phyloP scores from a whole-genome alignment of 2,113 vertebrate genomes.

The Trachemys scripta region DNA sequence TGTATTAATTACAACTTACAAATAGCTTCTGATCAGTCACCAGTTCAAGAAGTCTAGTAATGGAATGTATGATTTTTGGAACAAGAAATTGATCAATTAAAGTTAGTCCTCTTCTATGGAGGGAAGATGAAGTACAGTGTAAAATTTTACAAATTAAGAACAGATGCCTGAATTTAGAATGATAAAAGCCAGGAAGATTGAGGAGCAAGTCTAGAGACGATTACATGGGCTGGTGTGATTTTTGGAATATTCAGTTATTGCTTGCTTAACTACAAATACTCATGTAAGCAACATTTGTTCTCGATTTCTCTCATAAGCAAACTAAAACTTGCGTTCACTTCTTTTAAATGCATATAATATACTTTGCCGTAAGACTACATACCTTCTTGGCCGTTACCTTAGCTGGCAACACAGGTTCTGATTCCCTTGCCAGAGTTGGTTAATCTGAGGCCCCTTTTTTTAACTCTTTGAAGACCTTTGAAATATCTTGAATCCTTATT shows the following conservation, averaged over 20 bases:
- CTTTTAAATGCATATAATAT: not conserved
- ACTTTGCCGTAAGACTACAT: not conserved
- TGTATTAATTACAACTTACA: not conserved
- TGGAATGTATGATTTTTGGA: not conserved
- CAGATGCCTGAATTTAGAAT: not conserved
- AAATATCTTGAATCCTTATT: not conserved
- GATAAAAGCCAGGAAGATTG: not conserved
- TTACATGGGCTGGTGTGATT: not conserved
- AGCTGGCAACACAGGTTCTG: not conserved
- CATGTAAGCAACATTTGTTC: fast-evolving
- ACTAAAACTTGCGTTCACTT: not conserved
- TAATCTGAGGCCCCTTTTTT: not conserved
- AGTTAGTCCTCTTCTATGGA: not conserved
- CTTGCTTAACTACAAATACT: not conserved
- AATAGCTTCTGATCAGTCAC: not conserved
- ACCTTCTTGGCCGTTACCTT: not conserved
- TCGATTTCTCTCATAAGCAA: not conserved
- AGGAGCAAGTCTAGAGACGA: not conserved
- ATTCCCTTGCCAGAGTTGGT: not conserved
- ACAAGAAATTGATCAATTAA: not conserved
- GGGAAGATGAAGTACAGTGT: not conserved
- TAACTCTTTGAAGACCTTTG: not conserved
- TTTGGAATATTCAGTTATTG: not conserved
- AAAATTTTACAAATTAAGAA: not conserved
- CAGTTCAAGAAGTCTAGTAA: not conserved